These are phyloP conservation scores for Latrodectus elegans DNA, from an alignment of 2,888 invertebrate genomes.

Conservation along the genomic window DNA sequence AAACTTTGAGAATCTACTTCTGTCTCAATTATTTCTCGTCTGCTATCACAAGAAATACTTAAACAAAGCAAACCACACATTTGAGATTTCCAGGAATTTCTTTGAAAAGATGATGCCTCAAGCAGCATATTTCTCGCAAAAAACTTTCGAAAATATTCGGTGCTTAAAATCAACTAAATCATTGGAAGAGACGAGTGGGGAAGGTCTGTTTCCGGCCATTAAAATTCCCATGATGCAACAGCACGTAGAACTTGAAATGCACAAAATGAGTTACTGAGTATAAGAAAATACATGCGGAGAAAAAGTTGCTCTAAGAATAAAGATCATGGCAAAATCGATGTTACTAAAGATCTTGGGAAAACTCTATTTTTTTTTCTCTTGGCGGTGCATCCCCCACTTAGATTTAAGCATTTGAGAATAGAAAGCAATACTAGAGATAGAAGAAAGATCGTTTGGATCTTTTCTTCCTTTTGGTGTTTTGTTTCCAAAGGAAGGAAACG, in stretches of 20 bases:
- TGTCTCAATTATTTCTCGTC: no score
- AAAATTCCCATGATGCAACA: slow-evolving; percentile 36
- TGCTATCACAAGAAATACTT: no score
- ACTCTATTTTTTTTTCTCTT: neutral
- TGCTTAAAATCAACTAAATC: no score
- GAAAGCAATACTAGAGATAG: slow-evolving; percentile 5
- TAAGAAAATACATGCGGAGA: slow-evolving; percentile 34
- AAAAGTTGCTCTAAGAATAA: slow-evolving; percentile 48
- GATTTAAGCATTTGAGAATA: slow-evolving; percentile 1
- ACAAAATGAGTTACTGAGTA: slow-evolving; percentile 11
- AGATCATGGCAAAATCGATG: slow-evolving; percentile 59
- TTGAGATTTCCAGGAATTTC: no score
- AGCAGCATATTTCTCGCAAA: no score
- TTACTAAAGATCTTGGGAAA: slow-evolving; percentile 47
- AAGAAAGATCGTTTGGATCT: slow-evolving; percentile 17
- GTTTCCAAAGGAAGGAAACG: slow-evolving; percentile 23
- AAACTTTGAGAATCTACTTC: no score
- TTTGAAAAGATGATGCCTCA: no score
- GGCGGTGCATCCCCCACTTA: neutral
- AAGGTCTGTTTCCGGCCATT: slow-evolving; percentile 33
- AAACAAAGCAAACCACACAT: no score
- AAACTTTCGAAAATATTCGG: no score
- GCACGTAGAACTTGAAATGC: slow-evolving; percentile 21
- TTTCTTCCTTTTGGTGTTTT: neutral
- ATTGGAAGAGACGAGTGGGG: no score